Evolutionary conservation across 2,888 invertebrate species (phyloP).

Genomic region (Rhabditoides inermis): DNA sequence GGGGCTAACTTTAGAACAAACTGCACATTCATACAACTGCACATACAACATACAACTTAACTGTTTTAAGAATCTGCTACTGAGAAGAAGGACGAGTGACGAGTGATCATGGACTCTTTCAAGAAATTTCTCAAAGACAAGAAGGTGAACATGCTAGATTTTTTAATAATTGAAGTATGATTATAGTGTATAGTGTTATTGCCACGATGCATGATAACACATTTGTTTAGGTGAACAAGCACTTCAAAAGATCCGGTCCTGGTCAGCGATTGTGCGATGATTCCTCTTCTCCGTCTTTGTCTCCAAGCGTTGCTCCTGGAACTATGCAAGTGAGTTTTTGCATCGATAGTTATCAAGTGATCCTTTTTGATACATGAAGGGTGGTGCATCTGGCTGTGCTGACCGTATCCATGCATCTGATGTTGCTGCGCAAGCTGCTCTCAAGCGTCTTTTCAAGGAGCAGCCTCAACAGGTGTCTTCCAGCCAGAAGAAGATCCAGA

Average conservation of each 20-base stretch:
- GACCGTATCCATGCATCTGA: slow-evolving; percentile 24
- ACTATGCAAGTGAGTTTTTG: slow-evolving; percentile 11
- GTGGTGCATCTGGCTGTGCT: too few relatives aligned
- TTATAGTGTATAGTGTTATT: too few relatives aligned
- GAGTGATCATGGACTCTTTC: slow-evolving; percentile 28
- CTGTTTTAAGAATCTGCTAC: slow-evolving; percentile 4
- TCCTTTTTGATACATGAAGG: too few relatives aligned
- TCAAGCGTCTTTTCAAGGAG: slow-evolving; percentile 16
- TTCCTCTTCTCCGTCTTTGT: slow-evolving; percentile 11
- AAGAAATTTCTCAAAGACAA: slow-evolving; percentile 38
- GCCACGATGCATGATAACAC: neutral
- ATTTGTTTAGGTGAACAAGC: slow-evolving; percentile 14
- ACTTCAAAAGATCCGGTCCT: slow-evolving; percentile 36
- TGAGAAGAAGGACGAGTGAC: slow-evolving; percentile 15
- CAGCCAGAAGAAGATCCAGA: slow-evolving; percentile 25
- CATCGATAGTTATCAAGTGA: too few relatives aligned
- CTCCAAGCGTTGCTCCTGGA: slow-evolving; percentile 12
- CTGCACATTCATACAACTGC: too few relatives aligned
- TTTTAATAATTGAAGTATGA: too few relatives aligned
- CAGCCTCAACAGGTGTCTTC: slow-evolving; percentile 15
- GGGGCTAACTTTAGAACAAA: too few relatives aligned
- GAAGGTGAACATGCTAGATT: slow-evolving; percentile 16
- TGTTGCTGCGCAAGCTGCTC: slow-evolving; percentile 26
- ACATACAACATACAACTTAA: too few relatives aligned
- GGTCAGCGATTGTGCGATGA: slow-evolving; percentile 24